phyloP scores from a whole-genome alignment of 2,888 invertebrate species.

The Agriopis aurantiaria region DNA sequence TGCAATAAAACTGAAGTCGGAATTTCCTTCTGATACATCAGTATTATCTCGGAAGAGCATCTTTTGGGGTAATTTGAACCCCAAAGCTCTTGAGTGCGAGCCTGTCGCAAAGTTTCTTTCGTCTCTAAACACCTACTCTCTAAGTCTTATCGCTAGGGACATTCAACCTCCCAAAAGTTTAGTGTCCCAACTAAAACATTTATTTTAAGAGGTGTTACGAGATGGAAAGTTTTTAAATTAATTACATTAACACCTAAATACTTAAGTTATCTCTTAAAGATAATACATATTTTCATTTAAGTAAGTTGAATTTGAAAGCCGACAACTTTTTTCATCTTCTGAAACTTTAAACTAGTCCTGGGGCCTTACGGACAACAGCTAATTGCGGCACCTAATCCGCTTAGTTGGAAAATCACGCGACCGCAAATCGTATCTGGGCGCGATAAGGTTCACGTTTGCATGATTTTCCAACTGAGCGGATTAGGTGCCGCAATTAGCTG shows the following conservation, averaged over 20 bases:
- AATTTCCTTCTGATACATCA: neutral
- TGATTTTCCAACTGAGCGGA: no score
- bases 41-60: conserved; percentile 4
- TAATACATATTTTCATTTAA: conserved; percentile 1
- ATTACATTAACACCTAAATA: conserved; percentile 38
- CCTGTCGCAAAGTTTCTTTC: conserved; percentile 6
- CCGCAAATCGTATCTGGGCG: no score
- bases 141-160: conserved; percentile 24
- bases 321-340: neutral
- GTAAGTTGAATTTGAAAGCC: neutral
- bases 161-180: conserved; percentile 28
- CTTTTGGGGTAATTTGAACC: neutral
- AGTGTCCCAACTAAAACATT: conserved; percentile 30
- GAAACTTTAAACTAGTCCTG: neutral
- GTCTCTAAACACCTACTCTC: conserved; percentile 13
- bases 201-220: conserved; percentile 34
- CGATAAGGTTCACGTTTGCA: no score
- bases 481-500: no score
- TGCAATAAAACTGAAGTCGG: neutral
- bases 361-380: no score
- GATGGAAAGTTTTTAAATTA: conserved; percentile 32
- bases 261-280: neutral
- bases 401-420: no score
- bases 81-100: conserved; percentile 4
- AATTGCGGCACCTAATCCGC: no score